Evolutionary conservation across 64 coral and sea anemone species (phyloP), one percentile per base, ranked within the genome.

Genomic region (Actinia tenebrosa): DNA sequence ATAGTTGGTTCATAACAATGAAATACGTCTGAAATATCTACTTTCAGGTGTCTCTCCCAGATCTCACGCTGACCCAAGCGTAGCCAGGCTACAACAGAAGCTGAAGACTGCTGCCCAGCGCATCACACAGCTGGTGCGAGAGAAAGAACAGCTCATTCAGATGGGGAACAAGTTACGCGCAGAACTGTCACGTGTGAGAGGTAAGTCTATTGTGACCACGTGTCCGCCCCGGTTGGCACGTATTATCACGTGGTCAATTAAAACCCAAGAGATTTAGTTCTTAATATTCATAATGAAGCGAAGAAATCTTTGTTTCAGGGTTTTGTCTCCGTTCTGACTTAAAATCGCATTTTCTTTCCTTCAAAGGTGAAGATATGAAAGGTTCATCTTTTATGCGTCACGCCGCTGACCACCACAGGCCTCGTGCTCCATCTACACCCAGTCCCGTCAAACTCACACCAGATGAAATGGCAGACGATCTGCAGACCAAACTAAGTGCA

Each of bases 81-180:
- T 60, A 16, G 44, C 71, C 18, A 86, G 79, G 30, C 43, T 95
- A 45, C 93, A 88, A 50, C 83, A 68, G 52, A 98, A 98, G 69
- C 82, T 98, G 44, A 86, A 92, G 23, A 90, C 71, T 5, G 96
- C 96, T 68, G 96, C 93, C 5, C 84, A 85, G 71, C 89, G 90
- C 56, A 98, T 98, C 9, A 88, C 71, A 46, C 89, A 87, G 75
- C 53, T 98, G 11, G 81, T 89, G 0, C 90, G 88, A 78, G 96
- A 98, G 77, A 94, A 89, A 79, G 90, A 98, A 87, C 96, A 98
- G 56, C 90, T 98, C 10, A 98, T 98, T 81, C 93, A 98, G 80
- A 98, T 98, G 84, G 93, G 96, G 19, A 98, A 98, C 85, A 91
- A 89, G 52, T 85, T 98, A 3, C 80, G 96, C 77, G 96, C 96